A percentile compares a stretch with the other conserved stretches of the same genome.
These are phyloP conservation scores for Alouatta palliata DNA, from an alignment of 2,113 vertebrate genomes.

Conservation along the genomic window DNA sequence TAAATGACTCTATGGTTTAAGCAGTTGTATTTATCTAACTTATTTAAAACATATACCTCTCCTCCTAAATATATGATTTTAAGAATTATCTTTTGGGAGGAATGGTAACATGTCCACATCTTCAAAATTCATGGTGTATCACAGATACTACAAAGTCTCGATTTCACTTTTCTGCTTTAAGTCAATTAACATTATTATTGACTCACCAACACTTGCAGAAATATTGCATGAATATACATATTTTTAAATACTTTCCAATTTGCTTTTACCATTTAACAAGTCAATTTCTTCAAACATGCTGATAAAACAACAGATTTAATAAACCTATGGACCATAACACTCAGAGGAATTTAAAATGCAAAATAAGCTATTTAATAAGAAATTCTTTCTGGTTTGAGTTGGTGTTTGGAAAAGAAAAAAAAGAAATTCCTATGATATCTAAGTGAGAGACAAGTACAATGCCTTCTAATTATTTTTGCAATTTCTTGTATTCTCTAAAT, in stretches of 20 bases:
- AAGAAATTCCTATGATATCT: neutral
- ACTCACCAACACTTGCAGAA: neutral
- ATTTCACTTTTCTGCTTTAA: neutral
- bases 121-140: conserved; percentile 36
- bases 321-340: neutral
- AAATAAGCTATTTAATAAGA: neutral
- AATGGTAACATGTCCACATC: neutral
- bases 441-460: neutral
- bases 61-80: neutral
- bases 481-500: neutral
- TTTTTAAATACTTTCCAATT: neutral
- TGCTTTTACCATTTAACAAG: conserved; percentile 14
- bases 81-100: neutral
- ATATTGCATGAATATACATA: neutral
- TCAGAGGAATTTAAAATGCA: neutral
- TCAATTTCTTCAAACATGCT: neutral
- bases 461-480: conserved; percentile 19
- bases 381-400: neutral
- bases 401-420: too few relatives aligned
- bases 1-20: conserved; percentile 35
- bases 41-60: neutral
- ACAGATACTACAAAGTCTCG: neutral
- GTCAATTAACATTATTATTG: conserved; percentile 33
- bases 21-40: neutral
- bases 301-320: conserved; percentile 19